Percentiles rank a stretch among this genome's conserved stretches.
Evolutionary conservation across 2,797 vertebrate genomes (phyloP).

Genomic region (Harpagifer antarcticus): DNA sequence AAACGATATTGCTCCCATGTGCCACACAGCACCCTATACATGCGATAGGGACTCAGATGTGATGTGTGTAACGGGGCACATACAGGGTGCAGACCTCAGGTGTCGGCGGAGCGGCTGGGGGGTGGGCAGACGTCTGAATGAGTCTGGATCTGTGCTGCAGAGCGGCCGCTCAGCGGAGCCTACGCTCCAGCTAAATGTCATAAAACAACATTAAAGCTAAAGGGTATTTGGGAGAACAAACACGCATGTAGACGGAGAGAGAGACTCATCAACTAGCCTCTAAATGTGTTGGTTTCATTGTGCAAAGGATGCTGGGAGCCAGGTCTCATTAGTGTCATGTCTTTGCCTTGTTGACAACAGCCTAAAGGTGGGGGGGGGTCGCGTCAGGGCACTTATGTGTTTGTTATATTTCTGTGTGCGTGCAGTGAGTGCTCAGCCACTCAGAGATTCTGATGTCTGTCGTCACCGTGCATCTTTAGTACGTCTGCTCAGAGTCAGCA

Average conservation of each 20-base stretch:
- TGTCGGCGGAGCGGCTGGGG: conserved; percentile 14
- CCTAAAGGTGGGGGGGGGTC: conserved; percentile 32
- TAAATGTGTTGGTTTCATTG: conserved; percentile 58
- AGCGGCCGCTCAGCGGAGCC: conserved; percentile 25
- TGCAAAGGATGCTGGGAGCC: conserved; percentile 69
- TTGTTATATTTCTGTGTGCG: conserved; percentile 23
- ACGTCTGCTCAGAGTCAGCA: neutral
- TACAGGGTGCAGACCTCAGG: conserved; percentile 1
- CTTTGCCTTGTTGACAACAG: conserved; percentile 53
- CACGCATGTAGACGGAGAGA: conserved; percentile 24
- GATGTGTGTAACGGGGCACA: neutral
- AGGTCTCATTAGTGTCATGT: conserved; percentile 61
- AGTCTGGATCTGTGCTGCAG: conserved; percentile 41
- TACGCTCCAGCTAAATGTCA: conserved; percentile 59
- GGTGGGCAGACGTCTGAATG: conserved; percentile 33
- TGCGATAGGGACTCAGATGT: neutral
- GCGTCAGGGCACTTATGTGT: neutral
- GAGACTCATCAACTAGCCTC: conserved; percentile 45
- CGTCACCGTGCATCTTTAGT: conserved; percentile 8
- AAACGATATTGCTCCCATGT: neutral
- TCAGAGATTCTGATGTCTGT: conserved; percentile 16
- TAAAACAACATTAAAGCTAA: conserved; percentile 50
- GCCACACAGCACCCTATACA: neutral
- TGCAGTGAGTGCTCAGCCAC: conserved; percentile 16
- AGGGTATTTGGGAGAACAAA: conserved; percentile 58